Base-by-base conservation (phyloP, 2,888 invertebrate species). In the Cabera pusaria region DNA sequence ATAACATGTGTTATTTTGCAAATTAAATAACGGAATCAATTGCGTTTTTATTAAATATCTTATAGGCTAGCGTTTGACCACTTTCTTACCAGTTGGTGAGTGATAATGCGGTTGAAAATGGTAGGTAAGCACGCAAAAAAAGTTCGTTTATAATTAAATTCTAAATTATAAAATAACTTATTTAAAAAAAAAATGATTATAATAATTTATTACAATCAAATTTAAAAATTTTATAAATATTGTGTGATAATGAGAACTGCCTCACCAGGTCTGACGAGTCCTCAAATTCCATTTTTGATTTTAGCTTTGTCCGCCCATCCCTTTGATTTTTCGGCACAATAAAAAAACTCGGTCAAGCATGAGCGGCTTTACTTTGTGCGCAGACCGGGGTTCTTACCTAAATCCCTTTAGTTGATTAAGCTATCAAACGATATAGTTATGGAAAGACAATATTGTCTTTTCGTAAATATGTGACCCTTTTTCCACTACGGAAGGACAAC, bases 371-470 rank as follows among this genome's bases (percentile, higher is more conserved):
- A 38, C 41, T 42, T 39, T 38, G 38, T 36, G 40, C 45, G 45
- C 44, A 25, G 49, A 48, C 46, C 39, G 32, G 33, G 41, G 43
- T 35, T 41, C 35, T 52, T 39, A 44, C 41, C 45, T 43, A 52
- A 50, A 53, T 56, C 44, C 51, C 49, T 45, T 52, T 47, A 53
- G 43, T 52, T 54, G 52, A 56, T 54, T 52, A 52, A 56, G 31
- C 41, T 42, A 49, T 47, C 48, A 44, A 50, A 56, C 47, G 49
- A 40, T 52, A 50, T 42, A 49, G 51, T 51, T 54, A 48, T 49
- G 43, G 49, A 44, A 52, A 50, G 48, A 50, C 49, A 48, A 52
- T 52, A 54, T 53, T 48, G 52, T 44, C 50, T 46, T 50, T 50
- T 42, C 44, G 45, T 50, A 53, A 50, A 52, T 50, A 50, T 50